Base-by-base conservation (phyloP, 2,113 vertebrate genomes). In the Mus pahari region DNA sequence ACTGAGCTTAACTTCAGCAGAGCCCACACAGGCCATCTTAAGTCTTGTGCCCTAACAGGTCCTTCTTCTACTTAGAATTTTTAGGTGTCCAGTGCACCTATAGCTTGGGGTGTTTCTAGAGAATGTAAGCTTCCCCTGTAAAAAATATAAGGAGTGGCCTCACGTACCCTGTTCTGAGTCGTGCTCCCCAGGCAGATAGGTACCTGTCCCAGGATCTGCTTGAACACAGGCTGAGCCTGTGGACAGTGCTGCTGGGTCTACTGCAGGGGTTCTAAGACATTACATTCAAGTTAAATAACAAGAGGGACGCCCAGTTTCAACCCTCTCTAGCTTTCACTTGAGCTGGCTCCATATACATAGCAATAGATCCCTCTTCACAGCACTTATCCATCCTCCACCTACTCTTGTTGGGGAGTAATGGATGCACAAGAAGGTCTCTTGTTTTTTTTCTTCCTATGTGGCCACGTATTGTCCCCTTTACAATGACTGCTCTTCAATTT, bases 151-250 rank as follows among this genome's bases (percentile, higher is more conserved):
- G n/a, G 55, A 31, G 36, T 33, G 50, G 16, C 53, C 26, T 88
- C 36, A 7, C 11, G 3, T 0, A 31, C 22, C 86, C 48, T 39
- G 3, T n/a, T 74, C 36, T 55, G n/a, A 22, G 70, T 42, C 50
- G 31, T 7, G 13, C 3, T 45, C 9, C 26, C 50, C 13, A 8
- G 68, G 3, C 50, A 58, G 4, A 58, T 26, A 60, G 16, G n/a
- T 42, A 9, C 68, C 48, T 36, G 3, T 16, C 64, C 7, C 28
- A 17, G 50, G 58, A 28, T 42, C 50, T 42, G 7, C 53, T 45
- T 0, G 0, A 33, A 20, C 14, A 4, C 13, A 16, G n/a, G 24
- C 17, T 33, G 39, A 13, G 10, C n/a, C 36, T 19, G 22, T 39
- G 4, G 14, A 10, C 42, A 48, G 66, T 11, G 19, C 36, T 42